Base-by-base conservation (phyloP, 2,113 vertebrate genomes). In the Erinaceus europaeus region DNA sequence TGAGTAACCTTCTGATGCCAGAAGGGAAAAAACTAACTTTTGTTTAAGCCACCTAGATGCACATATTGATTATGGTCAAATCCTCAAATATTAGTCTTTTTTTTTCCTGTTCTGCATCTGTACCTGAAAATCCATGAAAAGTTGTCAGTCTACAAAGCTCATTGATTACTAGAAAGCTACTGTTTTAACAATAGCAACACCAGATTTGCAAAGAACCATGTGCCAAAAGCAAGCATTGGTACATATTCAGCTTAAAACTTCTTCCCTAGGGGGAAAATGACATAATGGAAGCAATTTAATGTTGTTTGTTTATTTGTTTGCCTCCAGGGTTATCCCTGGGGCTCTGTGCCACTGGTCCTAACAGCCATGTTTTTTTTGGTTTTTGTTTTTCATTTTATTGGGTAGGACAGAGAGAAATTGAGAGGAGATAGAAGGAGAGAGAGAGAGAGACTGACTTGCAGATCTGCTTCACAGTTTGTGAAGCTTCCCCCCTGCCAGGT, bases 191-290 rank as follows among this genome's bases (percentile, higher is more conserved):
- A 20, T 11, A 81, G 25, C 46, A 64, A 36, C 18, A 78, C 17
- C 34, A 40, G 32, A 18, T 36, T 46, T n/a, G 20, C 29, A 27
- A 64, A 71, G 23, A 74, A 59, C 59, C 1, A 13, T 36, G 18
- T 36, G 40, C 27, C 25, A 42, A 59, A 71, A 71, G 52, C 27
- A 46, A 62, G 14, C 32, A 36, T 14, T 38, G 76, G 52, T 73
- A 6, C 61, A 29, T 80, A 46, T 86, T 91, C 59, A 32, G 3
- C 59, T 68, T 52, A 27, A 88, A 59, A 29, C 38, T 53, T 71
- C 57, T 84, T 42, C 88, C 55, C 48, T 29, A 59, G n/a, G n/a
- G n/a, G n/a, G 65, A 74, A 93, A 87, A 77, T 48, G 36, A 34
- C 78, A 29, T 29, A 65, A 68, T 68, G 32, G 32, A 78, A 79